These are phyloP conservation scores for Atrichornis clamosus DNA, from an alignment of 2,113 vertebrate species.

Conservation along the genomic window DNA sequence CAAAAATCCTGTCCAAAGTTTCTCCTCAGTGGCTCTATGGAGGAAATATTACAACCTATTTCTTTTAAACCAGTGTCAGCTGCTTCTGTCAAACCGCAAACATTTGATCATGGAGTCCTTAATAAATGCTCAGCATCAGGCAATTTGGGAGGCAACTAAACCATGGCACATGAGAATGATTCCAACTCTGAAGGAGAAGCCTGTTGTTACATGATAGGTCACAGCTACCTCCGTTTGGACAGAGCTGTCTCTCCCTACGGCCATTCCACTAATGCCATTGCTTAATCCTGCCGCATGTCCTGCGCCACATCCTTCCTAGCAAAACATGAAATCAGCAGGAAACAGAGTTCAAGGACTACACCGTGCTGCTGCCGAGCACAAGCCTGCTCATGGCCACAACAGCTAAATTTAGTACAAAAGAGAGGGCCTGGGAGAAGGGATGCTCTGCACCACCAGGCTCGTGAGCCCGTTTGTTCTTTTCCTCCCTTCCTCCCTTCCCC, in stretches of 20 bases:
- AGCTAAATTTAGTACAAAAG: not conserved
- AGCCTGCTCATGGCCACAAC: not conserved
- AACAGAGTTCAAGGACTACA: constrained; percentile 19
- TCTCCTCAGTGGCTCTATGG: not conserved
- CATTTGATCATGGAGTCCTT: not conserved
- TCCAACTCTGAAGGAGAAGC: not conserved
- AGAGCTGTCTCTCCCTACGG: not conserved
- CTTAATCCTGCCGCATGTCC: not conserved
- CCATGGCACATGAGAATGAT: not conserved
- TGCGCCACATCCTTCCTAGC: not conserved
- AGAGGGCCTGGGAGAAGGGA: not conserved
- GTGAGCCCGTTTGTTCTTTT: not conserved
- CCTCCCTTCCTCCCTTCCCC: not conserved
- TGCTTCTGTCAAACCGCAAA: not conserved
- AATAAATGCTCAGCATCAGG: not conserved
- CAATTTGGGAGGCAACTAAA: not conserved
- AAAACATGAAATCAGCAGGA: constrained; percentile 53
- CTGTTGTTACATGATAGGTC: not conserved
- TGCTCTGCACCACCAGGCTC: not conserved
- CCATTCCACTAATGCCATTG: not conserved
- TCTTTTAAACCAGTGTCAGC: not conserved
- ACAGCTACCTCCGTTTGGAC: not conserved
- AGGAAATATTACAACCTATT: not conserved
- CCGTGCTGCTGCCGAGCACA: not conserved
- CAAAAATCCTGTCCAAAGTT: not conserved